phyloP scores from a whole-genome alignment of 30 jellyfish, hydroid and myxozoan species.

The Hydractinia echinata region DNA sequence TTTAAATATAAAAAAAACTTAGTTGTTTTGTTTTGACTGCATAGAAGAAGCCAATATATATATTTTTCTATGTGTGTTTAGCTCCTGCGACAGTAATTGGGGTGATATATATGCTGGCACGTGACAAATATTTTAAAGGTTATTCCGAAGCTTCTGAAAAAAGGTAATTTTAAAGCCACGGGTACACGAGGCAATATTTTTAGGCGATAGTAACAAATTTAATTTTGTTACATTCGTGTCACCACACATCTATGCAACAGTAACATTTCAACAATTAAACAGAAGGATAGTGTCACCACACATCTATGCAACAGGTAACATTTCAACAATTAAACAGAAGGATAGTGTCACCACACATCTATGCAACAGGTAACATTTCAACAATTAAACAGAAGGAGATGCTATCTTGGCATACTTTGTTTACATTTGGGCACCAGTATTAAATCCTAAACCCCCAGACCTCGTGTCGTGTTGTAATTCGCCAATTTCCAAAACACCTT shows the following conservation, averaged over 20 bases:
- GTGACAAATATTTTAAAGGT: slow-evolving; percentile 62
- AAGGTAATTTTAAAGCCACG: slow-evolving; percentile 31
- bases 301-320: neutral
- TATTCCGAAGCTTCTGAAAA: slow-evolving; percentile 67
- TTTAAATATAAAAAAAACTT: neutral
- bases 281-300: too few species aligned
- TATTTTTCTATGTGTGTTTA: neutral
- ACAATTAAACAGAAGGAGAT: too few species aligned
- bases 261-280: too few species aligned
- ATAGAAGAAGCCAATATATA: neutral
- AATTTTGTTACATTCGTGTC: neutral
- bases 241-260: too few species aligned
- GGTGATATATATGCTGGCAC: slow-evolving; percentile 50
- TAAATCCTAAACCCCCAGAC: too few species aligned
- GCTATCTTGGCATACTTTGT: too few species aligned
- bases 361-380: too few species aligned
- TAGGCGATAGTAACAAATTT: neutral
- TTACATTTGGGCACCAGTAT: too few species aligned
- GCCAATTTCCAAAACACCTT: too few species aligned
- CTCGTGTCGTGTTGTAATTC: too few species aligned
- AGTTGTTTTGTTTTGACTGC: neutral
- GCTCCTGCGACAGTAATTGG: slow-evolving; percentile 79
- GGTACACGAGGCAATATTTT: neutral
- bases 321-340: too few species aligned
- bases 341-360: too few species aligned